These are phyloP conservation scores for Hylomyscus alleni DNA, from an alignment of 2,797 vertebrate species.

Conservation along the genomic window DNA sequence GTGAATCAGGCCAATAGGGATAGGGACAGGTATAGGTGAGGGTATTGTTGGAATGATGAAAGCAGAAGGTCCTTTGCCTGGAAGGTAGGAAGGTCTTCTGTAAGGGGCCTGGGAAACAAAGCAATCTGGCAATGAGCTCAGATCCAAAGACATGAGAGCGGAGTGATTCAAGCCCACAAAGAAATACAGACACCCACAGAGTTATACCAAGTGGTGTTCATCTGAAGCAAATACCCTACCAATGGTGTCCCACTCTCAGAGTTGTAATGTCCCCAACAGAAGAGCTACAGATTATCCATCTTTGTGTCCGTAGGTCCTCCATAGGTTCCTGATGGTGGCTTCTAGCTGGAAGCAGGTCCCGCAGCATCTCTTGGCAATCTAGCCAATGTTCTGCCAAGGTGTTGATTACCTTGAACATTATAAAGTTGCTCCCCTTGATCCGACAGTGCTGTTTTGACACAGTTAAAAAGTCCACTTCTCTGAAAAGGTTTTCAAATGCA, in stretches of 20 bases:
- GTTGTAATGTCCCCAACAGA: background rate
- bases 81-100: background rate
- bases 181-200: background rate
- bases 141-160: background rate
- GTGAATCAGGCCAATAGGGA: background rate
- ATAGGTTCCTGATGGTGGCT: background rate
- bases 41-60: slow-evolving; percentile 13
- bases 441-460: slow-evolving; percentile 19
- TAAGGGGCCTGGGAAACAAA: background rate
- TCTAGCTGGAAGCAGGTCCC: background rate
- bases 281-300: background rate
- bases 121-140: background rate
- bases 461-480: slow-evolving; percentile 49
- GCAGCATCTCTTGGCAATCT: background rate
- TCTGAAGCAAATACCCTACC: background rate
- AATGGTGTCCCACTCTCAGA: background rate
- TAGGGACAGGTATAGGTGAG: background rate
- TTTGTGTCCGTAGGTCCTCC: rapidly evolving
- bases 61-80: background rate
- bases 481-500: slow-evolving; percentile 22
- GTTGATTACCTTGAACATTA: background rate
- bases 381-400: background rate
- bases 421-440: background rate
- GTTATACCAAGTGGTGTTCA: background rate
- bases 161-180: background rate